Percentiles rank a stretch among this genome's conserved stretches.
phyloP scores from a whole-genome alignment of 2,888 invertebrate genomes.

The Digitonthophagus gazella region DNA sequence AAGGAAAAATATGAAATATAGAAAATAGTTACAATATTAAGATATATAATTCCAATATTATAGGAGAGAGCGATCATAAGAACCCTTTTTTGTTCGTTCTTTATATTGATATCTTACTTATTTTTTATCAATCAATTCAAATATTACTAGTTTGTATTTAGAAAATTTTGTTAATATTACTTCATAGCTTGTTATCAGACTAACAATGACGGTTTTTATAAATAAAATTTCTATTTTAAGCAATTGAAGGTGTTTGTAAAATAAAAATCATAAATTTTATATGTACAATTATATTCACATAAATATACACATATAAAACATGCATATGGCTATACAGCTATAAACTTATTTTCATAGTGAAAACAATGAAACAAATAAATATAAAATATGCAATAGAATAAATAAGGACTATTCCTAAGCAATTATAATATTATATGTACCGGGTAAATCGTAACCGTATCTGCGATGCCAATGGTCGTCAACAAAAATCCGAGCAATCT shows the following conservation, averaged over 20 bases:
- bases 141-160: too few relatives aligned
- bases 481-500: neutral
- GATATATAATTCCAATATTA: too few relatives aligned
- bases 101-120: too few relatives aligned
- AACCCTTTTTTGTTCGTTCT: too few relatives aligned
- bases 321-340: constrained; percentile 5
- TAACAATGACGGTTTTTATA: too few relatives aligned
- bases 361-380: constrained; percentile 9
- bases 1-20: too few relatives aligned
- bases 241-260: neutral
- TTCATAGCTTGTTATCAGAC: too few relatives aligned
- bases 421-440: neutral
- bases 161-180: too few relatives aligned
- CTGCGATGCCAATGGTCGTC: constrained; percentile 5
- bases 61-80: too few relatives aligned
- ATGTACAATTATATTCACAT: constrained; percentile 15
- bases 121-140: too few relatives aligned
- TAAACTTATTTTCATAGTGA: neutral
- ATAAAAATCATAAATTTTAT: constrained; percentile 2
- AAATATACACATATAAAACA: constrained; percentile 14
- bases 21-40: too few relatives aligned
- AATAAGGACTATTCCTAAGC: neutral
- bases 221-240: too few relatives aligned
- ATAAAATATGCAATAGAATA: neutral
- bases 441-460: constrained; percentile 6